A percentile compares a stretch with the other conserved stretches of the same genome.
phyloP scores from a whole-genome alignment of 2,797 vertebrate species.

The Schizopygopsis malacanthus region DNA sequence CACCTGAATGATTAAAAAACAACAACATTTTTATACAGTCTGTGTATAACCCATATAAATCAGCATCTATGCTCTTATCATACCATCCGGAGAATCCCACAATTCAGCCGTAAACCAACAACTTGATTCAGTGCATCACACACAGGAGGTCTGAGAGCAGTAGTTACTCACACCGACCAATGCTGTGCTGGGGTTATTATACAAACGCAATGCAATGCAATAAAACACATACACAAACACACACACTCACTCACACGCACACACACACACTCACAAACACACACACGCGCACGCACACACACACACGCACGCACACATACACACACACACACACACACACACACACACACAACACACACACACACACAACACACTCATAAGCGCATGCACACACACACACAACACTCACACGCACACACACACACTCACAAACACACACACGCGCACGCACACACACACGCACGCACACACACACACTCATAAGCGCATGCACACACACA shows the following conservation, averaged over 20 bases:
- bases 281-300: neutral
- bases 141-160: neutral
- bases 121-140: neutral
- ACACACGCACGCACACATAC: neutral
- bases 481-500: neutral
- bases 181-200: neutral
- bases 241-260: too few species aligned
- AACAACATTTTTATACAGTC: too few species aligned
- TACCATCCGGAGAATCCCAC: neutral
- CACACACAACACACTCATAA: neutral
- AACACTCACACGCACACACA: neutral
- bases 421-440: neutral
- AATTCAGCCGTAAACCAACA: neutral
- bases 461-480: neutral
- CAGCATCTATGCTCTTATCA: neutral
- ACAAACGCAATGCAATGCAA: neutral
- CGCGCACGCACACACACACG: too few species aligned
- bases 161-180: neutral
- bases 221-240: neutral
- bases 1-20: neutral
- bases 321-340: neutral
- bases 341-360: too few species aligned
- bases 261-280: too few species aligned
- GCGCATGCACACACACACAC: neutral
- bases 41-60: too few species aligned